Conservation (phyloP, 2,888 invertebrate genomes). For the Oscheius onirici region DNA sequence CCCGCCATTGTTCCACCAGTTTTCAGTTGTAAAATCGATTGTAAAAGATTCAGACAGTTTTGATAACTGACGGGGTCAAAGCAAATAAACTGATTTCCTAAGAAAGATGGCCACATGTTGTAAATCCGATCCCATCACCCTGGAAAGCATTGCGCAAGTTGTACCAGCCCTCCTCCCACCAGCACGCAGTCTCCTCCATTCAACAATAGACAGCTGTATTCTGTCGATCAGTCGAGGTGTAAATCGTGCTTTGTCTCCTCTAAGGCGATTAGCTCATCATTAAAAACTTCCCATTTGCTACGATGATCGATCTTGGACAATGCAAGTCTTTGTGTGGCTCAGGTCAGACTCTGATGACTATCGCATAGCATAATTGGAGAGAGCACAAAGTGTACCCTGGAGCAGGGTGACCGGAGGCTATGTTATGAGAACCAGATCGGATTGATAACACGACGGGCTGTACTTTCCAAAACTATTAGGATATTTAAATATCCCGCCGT, state of each 20-base stretch:
- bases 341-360: constrained; percentile 21
- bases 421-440: not conserved
- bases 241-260: constrained; percentile 22
- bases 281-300: constrained; percentile 2
- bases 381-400: too few species aligned
- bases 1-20: too few species aligned
- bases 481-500: too few species aligned
- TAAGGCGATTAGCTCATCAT: constrained; percentile 29
- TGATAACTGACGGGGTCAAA: too few species aligned
- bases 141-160: not conserved
- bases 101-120: too few species aligned
- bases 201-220: constrained; percentile 1
- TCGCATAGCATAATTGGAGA: constrained; percentile 12
- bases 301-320: constrained; percentile 22
- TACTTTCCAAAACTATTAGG: not conserved
- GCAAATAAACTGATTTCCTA: too few species aligned
- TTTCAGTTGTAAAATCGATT: too few species aligned
- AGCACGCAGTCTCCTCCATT: not conserved
- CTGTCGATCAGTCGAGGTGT: not conserved
- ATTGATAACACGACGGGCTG: not conserved
- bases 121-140: too few species aligned
- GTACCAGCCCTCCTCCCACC: constrained; percentile 23
- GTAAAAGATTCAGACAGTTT: too few species aligned
- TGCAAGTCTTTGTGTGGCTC: constrained; percentile 8
- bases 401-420: not conserved